Evolutionary conservation across 2,797 vertebrate species (phyloP), one percentile per base, ranked within the genome.

Genomic region (Danio aesculapii): DNA sequence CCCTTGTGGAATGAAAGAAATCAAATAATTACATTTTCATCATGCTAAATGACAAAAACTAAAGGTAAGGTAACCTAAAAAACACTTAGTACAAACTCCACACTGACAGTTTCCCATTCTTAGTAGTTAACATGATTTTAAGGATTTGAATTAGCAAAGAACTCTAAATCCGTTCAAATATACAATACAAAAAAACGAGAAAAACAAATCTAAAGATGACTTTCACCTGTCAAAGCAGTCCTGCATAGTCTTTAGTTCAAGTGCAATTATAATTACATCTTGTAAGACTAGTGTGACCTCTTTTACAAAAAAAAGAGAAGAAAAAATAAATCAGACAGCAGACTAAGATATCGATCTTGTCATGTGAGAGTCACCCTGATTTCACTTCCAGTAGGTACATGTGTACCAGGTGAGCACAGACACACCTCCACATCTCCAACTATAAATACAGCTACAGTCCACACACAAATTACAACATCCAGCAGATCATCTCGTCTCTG

Each of bases 361-460:
- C 59, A 66, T 21, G 44, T 67, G 59, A 57, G 17, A 57, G 8
- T 62, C 52, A 62, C 61, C 62, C 6, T 16, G 44, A 67, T 66
- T 58, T 77, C 52, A 47, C 63, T 44, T 82, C 16, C 50, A 21
- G 30, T 13, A 70, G 30, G 46, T 17, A 21, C 41, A 63, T 6
- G 66, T 63, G 53, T 11, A 6, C n/a, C 68, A 84, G 52, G 61
- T 59, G 3, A 75, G 46, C 5, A 3, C 6, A 3, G 83, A 66
- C 88, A 89, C 91, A 80, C 89, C 88, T 87, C 82, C 61, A 17
- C 8, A 52, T 12, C 21, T 0, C 10, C 49, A 5, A 2, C 14
- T 55, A 81, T 71, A 81, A 58, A 86, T 83, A 83, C 80, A 64
- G 75, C 81, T 43, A 17, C 47, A 74, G 11, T 10, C 57, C 9